These are phyloP conservation scores for Xestoiulus laeticollis DNA, from an alignment of 2,888 invertebrate species.

Conservation along the genomic window DNA sequence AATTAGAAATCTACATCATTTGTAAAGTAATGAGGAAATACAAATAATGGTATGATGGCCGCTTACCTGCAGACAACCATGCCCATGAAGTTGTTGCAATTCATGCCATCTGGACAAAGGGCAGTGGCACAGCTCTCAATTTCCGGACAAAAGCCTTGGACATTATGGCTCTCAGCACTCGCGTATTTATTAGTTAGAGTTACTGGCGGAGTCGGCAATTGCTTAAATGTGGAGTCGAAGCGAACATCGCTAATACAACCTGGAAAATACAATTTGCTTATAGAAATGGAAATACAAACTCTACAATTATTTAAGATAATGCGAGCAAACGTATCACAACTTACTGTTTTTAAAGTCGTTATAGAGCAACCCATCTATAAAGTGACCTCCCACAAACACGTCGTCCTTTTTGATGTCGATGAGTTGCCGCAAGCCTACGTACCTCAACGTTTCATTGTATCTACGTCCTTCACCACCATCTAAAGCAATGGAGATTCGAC, in stretches of 20 bases:
- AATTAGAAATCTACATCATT: not conserved
- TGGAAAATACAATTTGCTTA: constrained; percentile 56
- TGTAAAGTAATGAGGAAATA: not conserved
- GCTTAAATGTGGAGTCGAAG: constrained; percentile 74
- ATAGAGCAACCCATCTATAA: constrained; percentile 56
- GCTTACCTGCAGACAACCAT: constrained; percentile 58
- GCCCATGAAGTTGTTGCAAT: constrained; percentile 66
- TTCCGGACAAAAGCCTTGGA: constrained; percentile 88
- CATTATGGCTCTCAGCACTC: constrained; percentile 95
- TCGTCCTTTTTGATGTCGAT: constrained; percentile 57
- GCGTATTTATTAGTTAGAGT: constrained; percentile 83
- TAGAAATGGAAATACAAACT: not conserved
- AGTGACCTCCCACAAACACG: constrained; percentile 58
- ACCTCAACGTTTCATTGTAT: constrained; percentile 57
- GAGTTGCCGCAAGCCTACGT: constrained; percentile 56
- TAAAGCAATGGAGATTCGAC: constrained; percentile 63
- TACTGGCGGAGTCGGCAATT: constrained; percentile 90
- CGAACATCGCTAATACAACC: constrained; percentile 68
- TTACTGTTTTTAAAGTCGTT: constrained; percentile 57
- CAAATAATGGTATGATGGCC: not conserved
- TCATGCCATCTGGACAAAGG: constrained; percentile 60
- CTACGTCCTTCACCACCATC: constrained; percentile 64
- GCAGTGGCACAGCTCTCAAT: constrained; percentile 65
- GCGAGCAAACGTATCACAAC: not conserved
- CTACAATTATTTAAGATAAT: not conserved